phyloP scores from a whole-genome alignment of 2,888 invertebrate genomes.

The Tupiocoris notatus region DNA sequence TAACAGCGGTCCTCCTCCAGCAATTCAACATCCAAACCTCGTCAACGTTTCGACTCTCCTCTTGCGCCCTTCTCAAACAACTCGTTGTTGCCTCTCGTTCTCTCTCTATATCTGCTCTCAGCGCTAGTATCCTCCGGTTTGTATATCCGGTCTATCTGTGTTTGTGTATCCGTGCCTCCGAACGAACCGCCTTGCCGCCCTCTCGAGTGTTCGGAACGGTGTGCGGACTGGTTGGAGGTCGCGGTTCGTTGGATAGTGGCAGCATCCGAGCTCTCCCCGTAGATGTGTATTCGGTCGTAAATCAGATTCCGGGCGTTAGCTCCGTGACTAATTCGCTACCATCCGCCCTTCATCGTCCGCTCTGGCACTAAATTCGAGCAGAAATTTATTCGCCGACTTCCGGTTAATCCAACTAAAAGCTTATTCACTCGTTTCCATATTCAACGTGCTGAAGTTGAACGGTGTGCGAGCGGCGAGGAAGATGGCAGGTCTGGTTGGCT shows the following conservation, averaged over 20 bases:
- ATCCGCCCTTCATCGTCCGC: not conserved
- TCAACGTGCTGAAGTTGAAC: not conserved
- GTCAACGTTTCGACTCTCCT: not conserved
- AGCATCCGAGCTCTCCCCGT: not conserved
- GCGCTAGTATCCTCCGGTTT: too few species aligned
- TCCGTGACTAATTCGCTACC: conserved; percentile 5
- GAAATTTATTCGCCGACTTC: not conserved
- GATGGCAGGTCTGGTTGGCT: not conserved
- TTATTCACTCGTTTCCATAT: not conserved
- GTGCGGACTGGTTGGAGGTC: too few species aligned
- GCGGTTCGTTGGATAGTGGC: not conserved
- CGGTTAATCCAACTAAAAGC: not conserved
- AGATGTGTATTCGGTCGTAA: conserved; percentile 15
- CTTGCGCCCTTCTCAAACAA: too few species aligned
- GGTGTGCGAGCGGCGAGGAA: too few species aligned
- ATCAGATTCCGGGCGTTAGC: conserved; percentile 1
- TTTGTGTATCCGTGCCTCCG: too few species aligned
- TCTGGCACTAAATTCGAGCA: not conserved
- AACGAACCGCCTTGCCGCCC: too few species aligned
- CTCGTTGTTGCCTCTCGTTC: too few species aligned
- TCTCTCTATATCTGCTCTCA: too few species aligned
- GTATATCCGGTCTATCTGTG: too few species aligned
- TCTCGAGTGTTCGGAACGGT: too few species aligned
- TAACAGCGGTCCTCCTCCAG: too few species aligned
- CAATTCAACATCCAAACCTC: not conserved